Evolutionary conservation across 2,888 invertebrate species (phyloP), one percentile per base, ranked within the genome.

Genomic region (Agapostemon virescens): DNA sequence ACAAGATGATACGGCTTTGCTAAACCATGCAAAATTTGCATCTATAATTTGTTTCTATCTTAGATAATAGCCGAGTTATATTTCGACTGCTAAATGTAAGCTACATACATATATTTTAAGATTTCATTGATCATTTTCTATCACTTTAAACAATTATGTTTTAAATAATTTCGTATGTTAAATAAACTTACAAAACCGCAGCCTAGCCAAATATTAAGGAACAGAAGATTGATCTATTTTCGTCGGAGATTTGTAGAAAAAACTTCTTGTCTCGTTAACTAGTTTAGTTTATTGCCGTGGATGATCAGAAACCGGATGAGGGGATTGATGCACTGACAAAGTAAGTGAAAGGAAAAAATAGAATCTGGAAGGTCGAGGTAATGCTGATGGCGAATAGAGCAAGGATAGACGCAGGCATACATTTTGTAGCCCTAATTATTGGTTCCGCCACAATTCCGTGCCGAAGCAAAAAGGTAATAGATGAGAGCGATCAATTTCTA

Each of bases 401-500:
- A 79, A 79, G 82, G 85, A 88, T 85, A 77, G 76, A 84, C 84
- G 66, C 84, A 69, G 79, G 76, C 84, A 78, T 84, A 76, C 77
- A 75, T 79, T 74, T 77, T 69, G 80, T 74, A 68, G 85, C 78
- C 82, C 81, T 92, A 91, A 92, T 92, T 92, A 88, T 88, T 85
- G 86, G 92, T 88, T 91, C 86, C 88, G 87, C 77, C 83, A 83
- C 85, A 74, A 86, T 85, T 89, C 89, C 88, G 89, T 89, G 88
- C 79, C 82, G 84, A 87, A 90, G 90, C 89, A 84, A 90, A 90
- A 88, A 84, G 83, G 84, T 91, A 91, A 92, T 91, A 88, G 89
- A 92, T 92, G 90, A 89, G 90, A 88, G 89, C 89, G 89, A 92
- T 92, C 89, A 90, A 91, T 91, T 90, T 86, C 85, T 82, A 78